Conservation (phyloP, 2,888 invertebrate genomes). For the Caenorhabditis sulstoni region DNA sequence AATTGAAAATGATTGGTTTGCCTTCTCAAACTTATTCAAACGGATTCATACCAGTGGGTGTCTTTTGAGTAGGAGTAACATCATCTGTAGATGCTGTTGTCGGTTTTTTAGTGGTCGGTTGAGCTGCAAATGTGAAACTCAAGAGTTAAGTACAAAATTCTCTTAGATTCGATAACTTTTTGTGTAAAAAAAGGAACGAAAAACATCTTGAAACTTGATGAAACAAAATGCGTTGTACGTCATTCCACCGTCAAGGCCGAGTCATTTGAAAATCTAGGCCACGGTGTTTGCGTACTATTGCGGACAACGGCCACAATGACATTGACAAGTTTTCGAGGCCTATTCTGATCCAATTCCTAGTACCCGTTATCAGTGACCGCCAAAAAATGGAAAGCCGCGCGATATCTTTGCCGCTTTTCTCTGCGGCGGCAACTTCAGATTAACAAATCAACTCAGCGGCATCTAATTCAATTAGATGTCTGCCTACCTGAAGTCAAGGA, state of each 20-base stretch:
- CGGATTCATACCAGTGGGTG: neutral
- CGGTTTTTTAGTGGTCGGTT: neutral
- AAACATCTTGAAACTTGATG: no score
- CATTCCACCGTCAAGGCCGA: no score
- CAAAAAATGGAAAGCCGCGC: neutral
- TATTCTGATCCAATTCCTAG: neutral
- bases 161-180: no score
- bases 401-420: constrained; percentile 3
- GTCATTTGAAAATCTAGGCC: no score
- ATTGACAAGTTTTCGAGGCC: neutral
- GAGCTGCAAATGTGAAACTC: neutral
- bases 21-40: no score
- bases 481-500: no score
- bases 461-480: neutral
- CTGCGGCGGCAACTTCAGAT: neutral
- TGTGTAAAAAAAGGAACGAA: no score
- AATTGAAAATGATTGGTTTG: no score
- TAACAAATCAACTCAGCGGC: constrained; percentile 11
- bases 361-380: constrained; percentile 18
- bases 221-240: no score
- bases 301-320: no score
- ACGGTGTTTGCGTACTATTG: no score
- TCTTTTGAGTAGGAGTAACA: neutral
- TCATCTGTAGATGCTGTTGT: neutral
- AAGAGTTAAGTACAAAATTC: neutral